These are phyloP conservation scores for Macropodus opercularis DNA, from an alignment of 2,797 vertebrate genomes.

Conservation along the genomic window DNA sequence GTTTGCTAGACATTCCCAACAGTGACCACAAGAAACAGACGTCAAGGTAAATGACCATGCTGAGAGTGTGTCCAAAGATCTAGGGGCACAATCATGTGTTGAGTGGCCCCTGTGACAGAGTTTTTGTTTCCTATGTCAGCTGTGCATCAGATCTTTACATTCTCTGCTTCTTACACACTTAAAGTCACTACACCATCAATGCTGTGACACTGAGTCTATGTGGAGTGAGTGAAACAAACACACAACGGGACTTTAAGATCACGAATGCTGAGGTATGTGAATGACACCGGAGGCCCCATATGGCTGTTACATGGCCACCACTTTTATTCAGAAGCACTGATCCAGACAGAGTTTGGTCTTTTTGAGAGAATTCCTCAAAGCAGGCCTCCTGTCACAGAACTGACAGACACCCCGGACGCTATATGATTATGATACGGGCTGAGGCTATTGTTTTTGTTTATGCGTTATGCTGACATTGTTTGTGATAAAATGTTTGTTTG, in stretches of 20 bases:
- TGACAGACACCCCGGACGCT: too few relatives aligned
- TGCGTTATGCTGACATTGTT: neutral
- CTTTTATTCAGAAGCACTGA: constrained; percentile 73
- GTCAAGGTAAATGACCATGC: neutral
- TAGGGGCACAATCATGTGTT: too few relatives aligned
- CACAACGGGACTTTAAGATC: neutral
- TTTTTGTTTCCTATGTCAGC: too few relatives aligned
- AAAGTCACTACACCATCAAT: too few relatives aligned
- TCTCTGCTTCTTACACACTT: too few relatives aligned
- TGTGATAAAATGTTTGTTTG: neutral
- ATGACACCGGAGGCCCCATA: constrained; percentile 43
- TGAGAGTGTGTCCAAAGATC: too few relatives aligned
- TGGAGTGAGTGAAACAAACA: neutral
- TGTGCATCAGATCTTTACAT: too few relatives aligned
- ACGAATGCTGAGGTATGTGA: constrained; percentile 35
- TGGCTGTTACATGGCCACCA: constrained; percentile 62
- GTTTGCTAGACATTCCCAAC: neutral
- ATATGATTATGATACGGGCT: neutral
- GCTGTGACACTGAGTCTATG: neutral
- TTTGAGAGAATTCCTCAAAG: constrained; percentile 58
- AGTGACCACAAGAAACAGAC: neutral
- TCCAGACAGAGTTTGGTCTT: constrained; percentile 54
- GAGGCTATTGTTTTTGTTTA: neutral
- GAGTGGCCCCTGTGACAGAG: too few relatives aligned
- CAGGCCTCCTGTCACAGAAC: constrained; percentile 30